Base-by-base conservation (phyloP, 2,113 vertebrate genomes). In the Mus spicilegus region DNA sequence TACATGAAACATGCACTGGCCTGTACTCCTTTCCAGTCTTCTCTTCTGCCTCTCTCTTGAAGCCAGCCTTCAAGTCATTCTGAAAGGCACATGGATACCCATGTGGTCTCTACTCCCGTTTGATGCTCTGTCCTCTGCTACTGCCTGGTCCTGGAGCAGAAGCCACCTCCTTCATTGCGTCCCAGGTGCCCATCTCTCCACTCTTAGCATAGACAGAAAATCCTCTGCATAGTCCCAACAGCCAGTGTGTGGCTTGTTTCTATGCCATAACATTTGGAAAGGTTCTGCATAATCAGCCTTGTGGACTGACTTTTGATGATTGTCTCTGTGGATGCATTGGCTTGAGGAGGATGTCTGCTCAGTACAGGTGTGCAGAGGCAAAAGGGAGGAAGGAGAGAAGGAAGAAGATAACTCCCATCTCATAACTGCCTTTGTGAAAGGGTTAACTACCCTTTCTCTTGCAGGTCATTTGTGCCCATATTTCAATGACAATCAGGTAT, bases 221-320 rank as follows among this genome's bases (percentile, higher is more conserved):
- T 26, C 28, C 20, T 39, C 30, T 4, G 0, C 7, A 75, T 17
- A 30, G 51, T 3, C 58, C n/a, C 16, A 46, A 12, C 0, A 0
- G 10, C 70, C 11, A 42, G 58, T 0, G 20, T 5, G n/a, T 3
- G 22, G 3, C 24, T 76, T 4, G 73, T 49, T 26, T 80, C 65
- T 51, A 30, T 39, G 12, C 16, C 2, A 6, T 14, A 17, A 4
- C 46, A 30, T 46, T 61, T 65, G 22, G 26, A 67, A 42, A 3
- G 51, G 2, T 1, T 9, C 26, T 26, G 65, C 28, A 14, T 20
- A 20, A 33, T 19, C 5, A 33, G 3, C 30, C 42, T 42, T 24
- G 7, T 49, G 36, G 49, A 49, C 36, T 54, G 58, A 13, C 1
- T 58, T 56, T 63, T 7, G 6, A 46, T 67, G 12, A 30, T 67